phyloP scores from a whole-genome alignment of 2,888 invertebrate species.

The Belgica antarctica region DNA sequence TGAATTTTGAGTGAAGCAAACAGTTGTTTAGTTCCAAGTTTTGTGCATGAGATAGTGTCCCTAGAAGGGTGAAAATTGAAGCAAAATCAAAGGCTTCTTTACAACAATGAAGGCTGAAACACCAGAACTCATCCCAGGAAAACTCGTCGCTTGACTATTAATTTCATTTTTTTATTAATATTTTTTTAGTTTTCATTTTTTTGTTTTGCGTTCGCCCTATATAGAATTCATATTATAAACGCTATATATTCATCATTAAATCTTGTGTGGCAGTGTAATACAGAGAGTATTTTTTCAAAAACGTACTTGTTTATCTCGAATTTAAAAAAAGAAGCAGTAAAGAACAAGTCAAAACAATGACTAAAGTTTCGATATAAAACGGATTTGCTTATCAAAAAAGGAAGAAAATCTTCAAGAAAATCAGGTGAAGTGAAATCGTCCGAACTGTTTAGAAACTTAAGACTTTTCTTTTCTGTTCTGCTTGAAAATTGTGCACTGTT shows the following conservation, averaged over 20 bases:
- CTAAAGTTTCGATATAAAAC: neutral
- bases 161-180: conserved; percentile 20
- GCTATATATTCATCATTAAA: conserved; percentile 31
- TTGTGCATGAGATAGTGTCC: too few relatives aligned
- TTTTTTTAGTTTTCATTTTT: conserved; percentile 18
- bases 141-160: conserved; percentile 35
- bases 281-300: conserved; percentile 35
- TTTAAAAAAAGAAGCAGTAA: neutral
- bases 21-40: too few relatives aligned
- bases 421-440: too few relatives aligned
- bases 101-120: too few relatives aligned
- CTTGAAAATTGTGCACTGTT: conserved; percentile 18
- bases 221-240: conserved; percentile 35
- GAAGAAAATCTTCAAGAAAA: neutral
- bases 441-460: too few relatives aligned
- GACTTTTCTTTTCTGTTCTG: too few relatives aligned
- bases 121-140: too few relatives aligned
- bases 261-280: conserved; percentile 38
- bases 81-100: too few relatives aligned
- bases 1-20: neutral
- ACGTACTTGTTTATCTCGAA: neutral
- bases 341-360: neutral
- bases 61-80: too few relatives aligned
- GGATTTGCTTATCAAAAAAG: conserved; percentile 7
- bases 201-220: conserved; percentile 25